Conservation (phyloP, 1,140 invertebrate genomes). For the Nasonia vitripennis region DNA sequence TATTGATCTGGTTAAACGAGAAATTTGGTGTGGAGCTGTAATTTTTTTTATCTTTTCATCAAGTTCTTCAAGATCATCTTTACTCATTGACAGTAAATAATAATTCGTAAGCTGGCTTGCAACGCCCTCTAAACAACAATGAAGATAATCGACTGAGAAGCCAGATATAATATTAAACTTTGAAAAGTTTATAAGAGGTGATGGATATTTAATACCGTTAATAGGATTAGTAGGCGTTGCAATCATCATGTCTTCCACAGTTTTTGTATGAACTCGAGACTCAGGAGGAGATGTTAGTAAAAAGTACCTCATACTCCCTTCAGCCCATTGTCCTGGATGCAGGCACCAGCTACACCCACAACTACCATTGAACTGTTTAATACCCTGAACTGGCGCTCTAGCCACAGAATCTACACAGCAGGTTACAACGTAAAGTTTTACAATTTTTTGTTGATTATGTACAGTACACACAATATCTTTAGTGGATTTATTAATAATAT, state of each 20-base stretch:
- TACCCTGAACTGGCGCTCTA: conserved; percentile 23
- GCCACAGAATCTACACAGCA: conserved; percentile 33
- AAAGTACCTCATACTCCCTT: conserved; percentile 8
- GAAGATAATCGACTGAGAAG: conserved; percentile 17
- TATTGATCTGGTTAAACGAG: conserved; percentile 32
- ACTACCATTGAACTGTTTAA: conserved; percentile 29
- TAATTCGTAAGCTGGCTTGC: background rate
- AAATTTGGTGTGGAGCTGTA: conserved; percentile 40
- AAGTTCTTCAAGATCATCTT: conserved; percentile 19
- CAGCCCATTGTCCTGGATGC: conserved; percentile 1
- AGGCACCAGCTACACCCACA: conserved; percentile 35
- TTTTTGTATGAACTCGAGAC: background rate
- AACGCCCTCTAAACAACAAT: background rate
- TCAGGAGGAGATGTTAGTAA: background rate
- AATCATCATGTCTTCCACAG: background rate
- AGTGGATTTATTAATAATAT: conserved; percentile 19
- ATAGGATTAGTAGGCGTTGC: background rate
- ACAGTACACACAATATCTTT: conserved; percentile 6
- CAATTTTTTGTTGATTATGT: background rate
- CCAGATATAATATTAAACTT: conserved; percentile 23
- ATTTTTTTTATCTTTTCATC: conserved; percentile 31
- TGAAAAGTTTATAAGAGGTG: background rate
- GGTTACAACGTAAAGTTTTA: background rate
- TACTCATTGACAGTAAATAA: background rate
- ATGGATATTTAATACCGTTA: background rate